Evolutionary conservation across 2,888 invertebrate species (phyloP), one percentile per base, ranked within the genome.

Genomic region (Eretmocerus hayati): DNA sequence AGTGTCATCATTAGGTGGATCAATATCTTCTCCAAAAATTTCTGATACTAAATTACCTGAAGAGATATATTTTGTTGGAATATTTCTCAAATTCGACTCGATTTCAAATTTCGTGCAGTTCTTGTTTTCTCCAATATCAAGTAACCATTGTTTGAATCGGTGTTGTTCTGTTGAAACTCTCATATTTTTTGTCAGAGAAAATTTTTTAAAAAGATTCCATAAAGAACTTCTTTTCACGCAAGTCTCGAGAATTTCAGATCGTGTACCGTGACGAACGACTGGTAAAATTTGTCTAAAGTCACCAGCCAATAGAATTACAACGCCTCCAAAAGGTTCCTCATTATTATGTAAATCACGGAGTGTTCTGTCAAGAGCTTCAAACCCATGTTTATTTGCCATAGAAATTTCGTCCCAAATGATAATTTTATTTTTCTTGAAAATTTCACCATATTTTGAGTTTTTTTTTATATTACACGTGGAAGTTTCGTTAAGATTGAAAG

Each of bases 141-240:
- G 26, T 21, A 56, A 38, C 53, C 55, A 60, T 48, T 50, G 15
- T 9, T 51, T 33, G 40, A 57, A 57, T 35, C 54, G 47, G 6
- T 38, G 42, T 53, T 58, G 52, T 23, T 52, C 40, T 8, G 48
- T 46, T 49, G 54, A 46, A 36, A 46, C 23, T 41, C 52, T 40
- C 55, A 58, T 58, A 36, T 57, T 58, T 47, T 56, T 19, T 20
- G 50, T 59, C n/a, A 61, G 45, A 11, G 56, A 42, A 45, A 51
- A 53, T 23, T 52, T 53, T 3, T 11, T 3, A 40, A 61, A 59
- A 36, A 48, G 9, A 42, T 23, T 38, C 59, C 55, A 59, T 26
- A 59, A 19, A 15, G 36, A 23, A 49, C 57, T 58, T 42, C 23
- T 50, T 46, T 59, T 59, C 11, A 60, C 58, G n/a, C 56, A 58